Evolutionary conservation across 2,113 vertebrate genomes (phyloP), one percentile per base, ranked within the genome.

Genomic region (Rhombomys opimus): DNA sequence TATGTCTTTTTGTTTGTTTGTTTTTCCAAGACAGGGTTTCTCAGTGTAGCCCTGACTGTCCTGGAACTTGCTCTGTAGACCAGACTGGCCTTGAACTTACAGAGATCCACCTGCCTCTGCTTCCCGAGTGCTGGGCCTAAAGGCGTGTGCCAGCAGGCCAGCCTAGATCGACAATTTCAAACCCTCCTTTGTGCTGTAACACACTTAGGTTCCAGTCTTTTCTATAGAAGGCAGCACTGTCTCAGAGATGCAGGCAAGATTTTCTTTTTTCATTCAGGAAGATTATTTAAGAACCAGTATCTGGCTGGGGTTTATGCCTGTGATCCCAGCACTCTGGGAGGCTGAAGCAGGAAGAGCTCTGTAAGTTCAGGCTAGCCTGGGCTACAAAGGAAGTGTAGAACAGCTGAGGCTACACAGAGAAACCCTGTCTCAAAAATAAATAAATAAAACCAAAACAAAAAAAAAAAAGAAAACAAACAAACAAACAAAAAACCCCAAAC

Each of bases 241-340:
- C 98, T 98, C 98, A 78, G 99, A 98, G 93, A 98, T 35, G 7
- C 96, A 95, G 18, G 97, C 86, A 0, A 99, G 99, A 1, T 20
- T 98, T 89, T 99, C 98, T 97, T 98, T 99, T 97, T 46, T 46
- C 5, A 5, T 46, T 46, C 99, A 20, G 99, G 99, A 63, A 99
- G 99, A 95, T 99, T 99, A n/a, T 99, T 99, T 98, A 99, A 98
- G 91, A 99, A 99, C 35, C 54, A 38, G 61, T 25, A n/a, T 25
- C 57, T 98, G 97, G 70, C 17, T n/a, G 17, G 35, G 46, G 46
- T 46, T 46, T 5, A 46, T 46, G 46, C 46, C 46, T 46, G 5
- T 46, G 46, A 46, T 46, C 46, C 46, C 46, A 46, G 46, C 46
- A 46, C 46, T 46, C 46, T 46, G 46, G 46, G 46, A 46, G 46